Evolutionary conservation across 2,888 invertebrate genomes (phyloP).

Genomic region (Odontothrips loti): DNA sequence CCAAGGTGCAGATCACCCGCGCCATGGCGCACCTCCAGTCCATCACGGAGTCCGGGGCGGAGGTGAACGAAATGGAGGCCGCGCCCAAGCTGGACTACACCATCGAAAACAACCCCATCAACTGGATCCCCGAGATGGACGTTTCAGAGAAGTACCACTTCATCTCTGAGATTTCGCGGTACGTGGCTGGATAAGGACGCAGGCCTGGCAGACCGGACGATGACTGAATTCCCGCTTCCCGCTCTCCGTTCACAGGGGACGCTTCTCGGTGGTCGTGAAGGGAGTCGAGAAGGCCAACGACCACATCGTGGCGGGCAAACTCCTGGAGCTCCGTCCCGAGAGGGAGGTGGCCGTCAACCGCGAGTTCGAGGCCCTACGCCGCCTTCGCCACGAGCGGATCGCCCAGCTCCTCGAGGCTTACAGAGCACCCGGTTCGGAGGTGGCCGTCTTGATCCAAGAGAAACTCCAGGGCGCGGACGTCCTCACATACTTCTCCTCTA

Average conservation of each 20-base stretch:
- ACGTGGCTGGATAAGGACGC: slow-evolving; percentile 30
- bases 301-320: slow-evolving; percentile 76
- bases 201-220: too few species aligned
- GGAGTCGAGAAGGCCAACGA: slow-evolving; percentile 71
- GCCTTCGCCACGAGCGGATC: slow-evolving; percentile 83
- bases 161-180: slow-evolving; percentile 73
- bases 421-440: slow-evolving; percentile 61
- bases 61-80: slow-evolving; percentile 60
- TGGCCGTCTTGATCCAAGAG: slow-evolving; percentile 71
- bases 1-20: slow-evolving; percentile 72
- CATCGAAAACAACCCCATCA: slow-evolving; percentile 67
- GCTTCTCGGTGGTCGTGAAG: slow-evolving; percentile 81
- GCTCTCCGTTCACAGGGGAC: slow-evolving; percentile 57
- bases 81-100: slow-evolving; percentile 63
- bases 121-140: slow-evolving; percentile 64
- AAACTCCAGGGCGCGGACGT: slow-evolving; percentile 89
- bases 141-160: slow-evolving; percentile 75
- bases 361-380: slow-evolving; percentile 79
- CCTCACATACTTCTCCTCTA: slow-evolving; percentile 78
- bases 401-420: slow-evolving; percentile 59
- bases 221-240: not conserved
- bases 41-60: slow-evolving; percentile 75
- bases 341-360: slow-evolving; percentile 63
- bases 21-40: slow-evolving; percentile 82
- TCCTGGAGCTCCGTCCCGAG: slow-evolving; percentile 64